Base-by-base conservation (phyloP, 2,113 vertebrate genomes). In the Stercorarius parasiticus region DNA sequence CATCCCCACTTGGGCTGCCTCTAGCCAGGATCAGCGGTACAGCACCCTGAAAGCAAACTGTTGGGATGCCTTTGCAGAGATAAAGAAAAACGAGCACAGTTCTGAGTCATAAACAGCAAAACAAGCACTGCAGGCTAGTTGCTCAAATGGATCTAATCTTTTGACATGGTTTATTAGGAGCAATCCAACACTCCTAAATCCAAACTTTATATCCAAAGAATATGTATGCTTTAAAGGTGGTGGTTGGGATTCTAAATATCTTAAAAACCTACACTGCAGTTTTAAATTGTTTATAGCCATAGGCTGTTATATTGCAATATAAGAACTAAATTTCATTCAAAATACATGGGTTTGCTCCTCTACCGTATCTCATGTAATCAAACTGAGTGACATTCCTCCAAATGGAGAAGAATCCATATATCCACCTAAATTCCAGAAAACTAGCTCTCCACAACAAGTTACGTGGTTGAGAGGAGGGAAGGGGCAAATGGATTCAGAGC, bases 1-100 rank as follows among this genome's bases (percentile, higher is more conserved):
- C 32, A 50, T 83, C n/a, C 16, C 17, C 29, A 15, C 36, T 77
- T 58, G 8, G 80, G 40, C 58, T 86, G 87, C 93, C 78, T 76
- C 53, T 66, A 91, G 82, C 67, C 73, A 86, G 74, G 62, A 80
- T 29, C 62, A 69, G 66, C 13, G 17, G 30, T 22, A 53, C 15
- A 91, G 58, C 78, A 80, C 27, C 74, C 58, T 30, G 30, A 76
- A 58, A 79, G 66, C 2, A 36, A 67, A 74, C 34, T 52, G 8
- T 22, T 47, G 14, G 6, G 72, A 82, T 76, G 73, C 61, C 58
- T 93, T 82, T 59, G 34, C 56, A 85, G 72, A 90, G 42, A 55
- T 25, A 56, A 0, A n/a, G 21, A 20, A 74, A 84, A 85, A 27
- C 0, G 0, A 89, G 42, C 1, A 0, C 26, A 5, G 6, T 38